Conservation (phyloP, 1,140 invertebrate species). For the Drosophila ambigua region DNA sequence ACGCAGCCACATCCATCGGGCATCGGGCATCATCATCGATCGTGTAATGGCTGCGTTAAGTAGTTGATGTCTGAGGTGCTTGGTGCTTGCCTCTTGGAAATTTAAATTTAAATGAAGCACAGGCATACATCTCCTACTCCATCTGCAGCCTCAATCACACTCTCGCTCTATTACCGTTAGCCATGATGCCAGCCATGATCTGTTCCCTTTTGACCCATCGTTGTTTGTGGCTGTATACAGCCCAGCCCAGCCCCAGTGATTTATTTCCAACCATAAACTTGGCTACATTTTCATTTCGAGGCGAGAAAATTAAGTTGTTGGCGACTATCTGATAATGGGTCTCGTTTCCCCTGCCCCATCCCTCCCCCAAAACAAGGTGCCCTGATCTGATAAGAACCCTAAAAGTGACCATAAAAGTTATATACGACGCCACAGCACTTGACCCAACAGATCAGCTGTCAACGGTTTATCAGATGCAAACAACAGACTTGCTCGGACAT, state of each 20-base stretch:
- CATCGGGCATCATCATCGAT: conserved; percentile 46
- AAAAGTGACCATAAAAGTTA: conserved; percentile 70
- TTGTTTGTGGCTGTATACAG: conserved; percentile 38
- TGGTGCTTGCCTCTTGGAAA: conserved; percentile 70
- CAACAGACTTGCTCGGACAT: conserved; percentile 10
- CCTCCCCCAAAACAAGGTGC: too few species aligned
- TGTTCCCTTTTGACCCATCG: conserved; percentile 72
- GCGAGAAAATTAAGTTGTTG: conserved; percentile 80
- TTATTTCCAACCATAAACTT: conserved; percentile 64
- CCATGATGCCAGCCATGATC: conserved; percentile 45
- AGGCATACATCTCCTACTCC: conserved; percentile 31
- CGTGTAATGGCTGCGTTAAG: conserved; percentile 81
- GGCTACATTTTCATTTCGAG: conserved; percentile 58
- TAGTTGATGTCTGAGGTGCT: conserved; percentile 66
- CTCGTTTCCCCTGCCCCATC: neutral
- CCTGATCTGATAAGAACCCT: conserved; percentile 60
- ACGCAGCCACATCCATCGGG: neutral
- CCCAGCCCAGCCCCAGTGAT: conserved; percentile 45
- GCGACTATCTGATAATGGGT: conserved; percentile 20
- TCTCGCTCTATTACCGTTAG: conserved; percentile 61
- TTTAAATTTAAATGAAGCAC: conserved; percentile 80
- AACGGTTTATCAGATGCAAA: conserved; percentile 51
- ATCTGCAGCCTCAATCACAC: conserved; percentile 20
- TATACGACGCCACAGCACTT: conserved; percentile 57
- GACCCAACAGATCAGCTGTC: conserved; percentile 68